Evolutionary conservation across 2,888 invertebrate genomes (phyloP), one percentile per base, ranked within the genome.

Genomic region (Epistrophe grossulariae): DNA sequence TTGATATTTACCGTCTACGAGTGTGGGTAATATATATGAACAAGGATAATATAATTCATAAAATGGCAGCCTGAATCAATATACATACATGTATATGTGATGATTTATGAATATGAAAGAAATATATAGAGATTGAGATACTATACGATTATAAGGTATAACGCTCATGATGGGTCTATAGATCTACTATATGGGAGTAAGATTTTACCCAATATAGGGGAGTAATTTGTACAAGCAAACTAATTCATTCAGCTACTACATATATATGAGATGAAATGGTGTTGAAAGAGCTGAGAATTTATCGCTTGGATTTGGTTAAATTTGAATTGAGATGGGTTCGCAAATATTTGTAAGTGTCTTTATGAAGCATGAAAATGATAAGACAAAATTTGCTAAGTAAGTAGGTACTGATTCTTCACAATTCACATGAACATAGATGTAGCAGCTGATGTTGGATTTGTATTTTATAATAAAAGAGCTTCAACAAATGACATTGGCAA

Each of bases 11-110:
- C 78, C 79, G 78, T 78, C 78, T 52, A 35, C 38, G 73, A 48
- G 70, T 78, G 78, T 52, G 60, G 48, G 73, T 19, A 55, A 52
- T 71, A 62, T 71, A 55, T 70, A 62, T 80, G 77, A 77, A 68
- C 77, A 57, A 62, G 81, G 70, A 73, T 81, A 73, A 70, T 78
- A 82, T 82, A 82, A 85, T 85, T 85, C 85, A 85, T 85, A 82
- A 85, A 82, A 79, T 74, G 78, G 50, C 73, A 82, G 74, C 50
- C 68, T 38, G 55, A 78, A 78, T 74, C 81, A 85, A 85, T 85
- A 62, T 85, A 62, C n/a, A n/a, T n/a, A n/a, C n/a, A n/a, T n/a
- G n/a, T 19, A 60, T 60, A 55, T n/a, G 13, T n/a, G 8, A 85
- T 72, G 85, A 85, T 82, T 85, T 85, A 85, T 85, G 81, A 70